Percentiles rank a stretch among this genome's conserved stretches.
These are phyloP conservation scores for Bradypodion ventrale DNA, from an alignment of 2,797 vertebrate species.

Conservation along the genomic window DNA sequence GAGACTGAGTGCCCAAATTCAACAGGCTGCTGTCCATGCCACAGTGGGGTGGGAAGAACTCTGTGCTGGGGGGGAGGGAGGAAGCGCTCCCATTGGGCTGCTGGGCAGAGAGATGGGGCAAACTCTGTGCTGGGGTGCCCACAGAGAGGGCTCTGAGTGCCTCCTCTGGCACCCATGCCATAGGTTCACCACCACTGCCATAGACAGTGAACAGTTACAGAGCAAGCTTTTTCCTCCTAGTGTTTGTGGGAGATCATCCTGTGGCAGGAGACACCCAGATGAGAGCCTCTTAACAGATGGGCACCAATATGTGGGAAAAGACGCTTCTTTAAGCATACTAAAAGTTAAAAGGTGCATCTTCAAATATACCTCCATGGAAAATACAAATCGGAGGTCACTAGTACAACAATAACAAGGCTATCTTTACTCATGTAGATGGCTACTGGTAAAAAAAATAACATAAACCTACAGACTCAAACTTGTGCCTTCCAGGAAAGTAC, in stretches of 20 bases:
- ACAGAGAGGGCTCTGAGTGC: too few relatives aligned
- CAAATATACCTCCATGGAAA: too few relatives aligned
- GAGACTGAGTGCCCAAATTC: too few relatives aligned
- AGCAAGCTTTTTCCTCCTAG: neutral
- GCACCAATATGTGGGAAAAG: neutral
- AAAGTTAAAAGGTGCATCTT: neutral
- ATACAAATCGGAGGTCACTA: neutral
- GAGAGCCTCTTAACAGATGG: neutral
- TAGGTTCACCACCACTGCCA: too few relatives aligned
- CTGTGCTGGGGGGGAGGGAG: too few relatives aligned
- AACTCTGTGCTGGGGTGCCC: too few relatives aligned
- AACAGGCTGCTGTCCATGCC: too few relatives aligned
- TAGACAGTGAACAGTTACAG: neutral
- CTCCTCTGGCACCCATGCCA: too few relatives aligned
- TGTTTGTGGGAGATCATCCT: neutral
- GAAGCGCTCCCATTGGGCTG: too few relatives aligned
- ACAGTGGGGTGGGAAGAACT: too few relatives aligned
- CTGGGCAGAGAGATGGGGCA: too few relatives aligned
- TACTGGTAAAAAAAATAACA: neutral
- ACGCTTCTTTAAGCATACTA: neutral
- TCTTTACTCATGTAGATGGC: neutral
- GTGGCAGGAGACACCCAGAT: neutral
- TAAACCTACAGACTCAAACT: neutral
- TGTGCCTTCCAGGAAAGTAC: neutral
- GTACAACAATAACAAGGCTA: neutral